Base-by-base conservation (phyloP, 2,113 vertebrate genomes). In the Bambusicola thoracicus region DNA sequence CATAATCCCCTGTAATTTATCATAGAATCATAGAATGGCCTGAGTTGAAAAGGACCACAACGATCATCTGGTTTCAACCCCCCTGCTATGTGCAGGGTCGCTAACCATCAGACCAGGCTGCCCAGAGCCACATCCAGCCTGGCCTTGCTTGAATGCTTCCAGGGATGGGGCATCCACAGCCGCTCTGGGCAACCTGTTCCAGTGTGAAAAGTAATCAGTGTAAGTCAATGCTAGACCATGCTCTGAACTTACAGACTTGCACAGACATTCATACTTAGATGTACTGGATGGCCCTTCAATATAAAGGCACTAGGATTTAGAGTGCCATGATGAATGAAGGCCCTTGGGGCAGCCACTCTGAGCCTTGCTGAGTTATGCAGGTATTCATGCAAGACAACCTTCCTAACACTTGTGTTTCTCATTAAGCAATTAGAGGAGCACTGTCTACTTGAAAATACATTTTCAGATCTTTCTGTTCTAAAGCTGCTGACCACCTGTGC, bases 401-500 rank as follows among this genome's bases (percentile, higher is more conserved):
- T 27, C 36, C 74, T 75, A 18, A 70, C 70, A 22, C 51, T 41
- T 30, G 10, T 65, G 29, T 40, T 13, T 16, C 62, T 29, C 66
- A 25, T 62, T 41, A 67, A 70, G 56, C 36, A 59, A 80, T 85
- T 79, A 81, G 58, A 89, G 18, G 63, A 82, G 65, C 25, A 40
- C 1, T 44, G 63, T 79, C 49, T 25, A 49, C 63, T 0, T 21
- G 44, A 73, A 94, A 95, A 85, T 55, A 48, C 18, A 36, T 66
- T 68, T 85, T 56, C 7, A 82, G 22, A 44, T 41, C 20, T 67
- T 63, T 61, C 55, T 46, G 80, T 13, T n/a, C 5, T 21, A 70
- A 84, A 72, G 75, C 43, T 1, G 0, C 63, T 10, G 12, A 55
- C 40, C 21, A 27, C 25, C 11, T 7, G 0, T 10, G 49, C 38